These are phyloP conservation scores for Drosophila sordidula DNA, from an alignment of 2,888 invertebrate species.

Conservation along the genomic window DNA sequence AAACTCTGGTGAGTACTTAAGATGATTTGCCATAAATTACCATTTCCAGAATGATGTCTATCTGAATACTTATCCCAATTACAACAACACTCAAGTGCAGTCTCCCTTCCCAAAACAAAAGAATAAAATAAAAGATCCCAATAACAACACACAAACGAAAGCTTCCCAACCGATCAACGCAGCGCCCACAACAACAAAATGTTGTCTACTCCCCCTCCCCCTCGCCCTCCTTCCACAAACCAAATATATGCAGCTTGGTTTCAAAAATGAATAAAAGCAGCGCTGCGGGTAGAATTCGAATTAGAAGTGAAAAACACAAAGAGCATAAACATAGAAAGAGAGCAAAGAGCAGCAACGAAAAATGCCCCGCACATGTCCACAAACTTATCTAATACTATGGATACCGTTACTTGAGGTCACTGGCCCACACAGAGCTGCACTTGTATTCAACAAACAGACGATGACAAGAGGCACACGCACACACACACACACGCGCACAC, in stretches of 20 bases:
- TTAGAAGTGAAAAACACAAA: conserved; percentile 9
- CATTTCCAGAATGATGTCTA: conserved; percentile 23
- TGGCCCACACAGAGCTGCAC: conserved; percentile 73
- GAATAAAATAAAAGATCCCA: neutral
- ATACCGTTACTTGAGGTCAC: conserved; percentile 81
- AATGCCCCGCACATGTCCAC: conserved; percentile 41
- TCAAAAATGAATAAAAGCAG: conserved; percentile 13
- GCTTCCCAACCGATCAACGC: conserved; percentile 40
- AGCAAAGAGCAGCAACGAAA: conserved; percentile 22
- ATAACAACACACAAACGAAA: conserved; percentile 1
- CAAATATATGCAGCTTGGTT: conserved; percentile 5
- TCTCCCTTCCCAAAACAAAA: neutral
- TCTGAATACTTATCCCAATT: conserved; percentile 18
- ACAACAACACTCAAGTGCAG: conserved; percentile 41
- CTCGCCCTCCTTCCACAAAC: conserved; percentile 3
- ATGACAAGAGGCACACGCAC: conserved; percentile 7
- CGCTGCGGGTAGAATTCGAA: conserved; percentile 40
- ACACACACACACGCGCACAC: conserved; percentile 8
- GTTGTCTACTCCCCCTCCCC: conserved; percentile 24
- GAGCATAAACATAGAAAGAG: conserved; percentile 18
- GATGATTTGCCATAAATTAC: conserved; percentile 43
- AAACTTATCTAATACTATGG: conserved; percentile 79
- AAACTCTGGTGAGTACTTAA: neutral
- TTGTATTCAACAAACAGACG: conserved; percentile 53
- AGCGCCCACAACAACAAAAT: conserved; percentile 12